Base-by-base conservation (phyloP, 64 coral and sea anemone species). In the Stichodactyla helianthus region DNA sequence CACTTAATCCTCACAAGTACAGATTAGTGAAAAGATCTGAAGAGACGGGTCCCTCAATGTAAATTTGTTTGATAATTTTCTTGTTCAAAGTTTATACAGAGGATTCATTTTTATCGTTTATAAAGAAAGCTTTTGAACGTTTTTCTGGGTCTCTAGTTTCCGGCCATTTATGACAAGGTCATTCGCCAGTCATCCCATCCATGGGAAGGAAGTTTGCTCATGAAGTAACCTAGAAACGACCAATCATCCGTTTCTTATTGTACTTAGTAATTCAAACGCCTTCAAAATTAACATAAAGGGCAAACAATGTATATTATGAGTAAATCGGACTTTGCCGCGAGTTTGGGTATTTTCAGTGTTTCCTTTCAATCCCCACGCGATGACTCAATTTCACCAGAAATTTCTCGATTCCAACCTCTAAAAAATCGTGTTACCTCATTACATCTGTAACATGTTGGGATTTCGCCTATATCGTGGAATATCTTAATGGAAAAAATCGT, bases 171-270 rank as follows among this genome's bases (percentile, higher is more conserved):
- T 74, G 68, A 74, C 68, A 19, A 23, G 68, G 68, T 74, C 68
- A 74, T 27, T 1, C 68, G 10, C 27, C 26, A 23, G 12, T 74
- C 26, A n/a, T 27, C 4, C 23, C 25, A 74, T 74, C 20, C 25
- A 0, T 74, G 27, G 12, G 27, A 11, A 74, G 26, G 68, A 74
- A 74, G 25, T 9, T 74, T 31, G 26, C 68, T 27, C 25, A 74
- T 31, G 68, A 31, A 74, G 68, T 74, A 74, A 74, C 68, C 68
- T 74, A 74, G 68, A 74, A 74, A 74, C 68, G 2, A 19, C 68
- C 68, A 74, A 14, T 31, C 17, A 74, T 9, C 68, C 68, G 25
- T 74, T 27, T 74, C 68, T 31, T 26, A 74, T 31, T 74, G 5
- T 74, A 9, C 25, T 74, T 31, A 31, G 26, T 0, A 26, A 74